A percentile compares a stretch with the other conserved stretches of the same genome.
These are phyloP conservation scores for Brachylomia viminalis DNA, from an alignment of 2,888 invertebrate genomes.

Conservation along the genomic window DNA sequence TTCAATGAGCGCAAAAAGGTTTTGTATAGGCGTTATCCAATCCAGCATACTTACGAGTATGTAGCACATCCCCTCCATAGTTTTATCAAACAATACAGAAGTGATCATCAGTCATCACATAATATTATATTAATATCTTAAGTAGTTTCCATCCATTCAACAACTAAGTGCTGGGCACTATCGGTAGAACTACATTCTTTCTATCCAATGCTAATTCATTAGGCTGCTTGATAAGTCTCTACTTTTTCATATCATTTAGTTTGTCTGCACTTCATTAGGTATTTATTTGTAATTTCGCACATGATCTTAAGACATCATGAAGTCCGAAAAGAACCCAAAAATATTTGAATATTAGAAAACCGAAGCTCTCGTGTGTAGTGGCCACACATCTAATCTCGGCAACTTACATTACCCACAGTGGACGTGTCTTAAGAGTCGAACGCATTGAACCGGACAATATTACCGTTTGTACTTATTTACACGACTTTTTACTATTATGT, in stretches of 20 bases:
- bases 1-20: neutral
- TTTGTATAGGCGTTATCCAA: neutral
- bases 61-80: neutral
- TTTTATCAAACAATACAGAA: neutral
- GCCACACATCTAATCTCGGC: conserved; percentile 82
- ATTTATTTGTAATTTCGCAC: neutral
- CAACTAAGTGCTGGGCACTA: neutral
- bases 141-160: neutral
- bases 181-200: too few species aligned
- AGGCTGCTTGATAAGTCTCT: neutral
- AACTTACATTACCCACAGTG: conserved; percentile 86
- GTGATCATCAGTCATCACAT: neutral
- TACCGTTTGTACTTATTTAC: conserved; percentile 83
- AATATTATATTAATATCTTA: too few species aligned
- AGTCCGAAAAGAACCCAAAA: neutral
- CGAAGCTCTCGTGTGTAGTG: conserved; percentile 66
- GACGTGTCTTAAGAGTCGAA: conserved; percentile 86
- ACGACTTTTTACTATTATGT: conserved; percentile 58
- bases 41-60: too few species aligned
- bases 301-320: neutral
- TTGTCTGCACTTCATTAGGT: too few species aligned
- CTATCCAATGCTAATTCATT: too few species aligned
- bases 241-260: neutral
- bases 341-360: neutral
- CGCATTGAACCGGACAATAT: conserved; percentile 86